These are phyloP conservation scores for Pelecanoides urinatrix DNA, from an alignment of 2,113 vertebrate genomes.

Conservation along the genomic window DNA sequence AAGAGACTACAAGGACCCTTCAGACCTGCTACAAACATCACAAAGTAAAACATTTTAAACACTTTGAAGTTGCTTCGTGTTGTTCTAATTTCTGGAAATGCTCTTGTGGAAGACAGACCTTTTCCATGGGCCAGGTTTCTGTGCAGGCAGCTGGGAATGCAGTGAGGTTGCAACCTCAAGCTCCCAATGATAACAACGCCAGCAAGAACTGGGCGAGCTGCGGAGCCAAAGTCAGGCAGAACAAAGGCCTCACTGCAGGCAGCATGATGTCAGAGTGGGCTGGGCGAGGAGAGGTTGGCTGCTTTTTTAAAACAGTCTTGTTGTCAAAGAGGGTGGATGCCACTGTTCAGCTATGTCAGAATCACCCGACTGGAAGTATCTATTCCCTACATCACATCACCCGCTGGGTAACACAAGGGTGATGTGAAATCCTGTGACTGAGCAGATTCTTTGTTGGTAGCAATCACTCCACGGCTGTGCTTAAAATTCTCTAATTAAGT, in stretches of 20 bases:
- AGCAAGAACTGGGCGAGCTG: background rate
- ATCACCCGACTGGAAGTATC: background rate
- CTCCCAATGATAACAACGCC: background rate
- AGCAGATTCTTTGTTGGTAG: background rate
- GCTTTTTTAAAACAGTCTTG: background rate
- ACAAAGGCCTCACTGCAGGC: background rate
- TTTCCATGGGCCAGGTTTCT: background rate
- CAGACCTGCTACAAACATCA: background rate
- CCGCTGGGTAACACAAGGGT: background rate
- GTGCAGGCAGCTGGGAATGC: background rate
- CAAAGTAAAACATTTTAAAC: background rate
- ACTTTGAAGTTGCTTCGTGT: background rate
- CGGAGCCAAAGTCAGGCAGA: background rate
- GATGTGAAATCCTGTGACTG: background rate
- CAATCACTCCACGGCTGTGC: background rate
- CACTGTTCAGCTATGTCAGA: background rate
- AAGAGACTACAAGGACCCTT: background rate
- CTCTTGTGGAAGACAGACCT: background rate
- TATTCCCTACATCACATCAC: background rate
- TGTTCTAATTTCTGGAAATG: background rate
- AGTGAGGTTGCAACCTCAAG: background rate
- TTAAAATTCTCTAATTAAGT: conserved; percentile 10
- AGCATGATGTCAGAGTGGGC: background rate
- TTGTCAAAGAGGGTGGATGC: background rate
- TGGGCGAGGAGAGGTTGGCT: background rate